A percentile compares a stretch with the other conserved stretches of the same genome.
Evolutionary conservation across 2,797 vertebrate species (phyloP).

Genomic region (Monodelphis domestica): DNA sequence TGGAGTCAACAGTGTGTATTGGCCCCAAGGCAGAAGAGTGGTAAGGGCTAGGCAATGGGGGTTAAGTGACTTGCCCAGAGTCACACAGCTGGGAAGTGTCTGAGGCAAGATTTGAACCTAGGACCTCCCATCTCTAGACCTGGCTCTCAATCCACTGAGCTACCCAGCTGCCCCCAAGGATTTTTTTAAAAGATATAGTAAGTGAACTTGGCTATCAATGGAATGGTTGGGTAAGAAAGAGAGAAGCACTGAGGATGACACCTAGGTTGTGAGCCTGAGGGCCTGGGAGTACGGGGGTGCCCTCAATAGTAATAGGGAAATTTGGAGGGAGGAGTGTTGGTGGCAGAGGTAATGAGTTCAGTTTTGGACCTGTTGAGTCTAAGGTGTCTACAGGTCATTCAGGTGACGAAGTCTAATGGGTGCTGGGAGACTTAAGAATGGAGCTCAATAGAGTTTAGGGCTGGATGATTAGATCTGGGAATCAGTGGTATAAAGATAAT

Average conservation of each 20-base stretch:
- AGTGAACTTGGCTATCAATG: not conserved
- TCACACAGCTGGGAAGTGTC: too few relatives aligned
- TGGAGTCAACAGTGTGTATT: too few relatives aligned
- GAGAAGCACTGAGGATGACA: not conserved
- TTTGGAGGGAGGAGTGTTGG: not conserved
- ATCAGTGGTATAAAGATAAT: not conserved
- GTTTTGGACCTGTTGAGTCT: not conserved
- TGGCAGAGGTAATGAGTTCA: not conserved
- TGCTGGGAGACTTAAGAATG: not conserved
- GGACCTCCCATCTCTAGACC: too few relatives aligned
- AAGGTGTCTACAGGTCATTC: not conserved
- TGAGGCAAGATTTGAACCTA: too few relatives aligned
- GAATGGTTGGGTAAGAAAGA: not conserved
- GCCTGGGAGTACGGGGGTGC: not conserved
- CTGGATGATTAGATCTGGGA: not conserved
- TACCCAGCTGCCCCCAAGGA: too few relatives aligned
- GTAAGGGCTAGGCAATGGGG: too few relatives aligned
- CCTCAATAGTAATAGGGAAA: not conserved
- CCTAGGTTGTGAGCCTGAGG: not conserved
- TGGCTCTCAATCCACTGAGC: too few relatives aligned
- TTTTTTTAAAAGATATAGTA: too few relatives aligned
- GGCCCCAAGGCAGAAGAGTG: too few relatives aligned
- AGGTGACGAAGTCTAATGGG: not conserved
- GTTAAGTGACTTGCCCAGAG: too few relatives aligned
- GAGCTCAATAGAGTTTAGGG: not conserved